Percentiles rank a stretch among this genome's conserved stretches.
phyloP scores from a whole-genome alignment of 2,888 invertebrate genomes.

The Tetanocera ferruginea region DNA sequence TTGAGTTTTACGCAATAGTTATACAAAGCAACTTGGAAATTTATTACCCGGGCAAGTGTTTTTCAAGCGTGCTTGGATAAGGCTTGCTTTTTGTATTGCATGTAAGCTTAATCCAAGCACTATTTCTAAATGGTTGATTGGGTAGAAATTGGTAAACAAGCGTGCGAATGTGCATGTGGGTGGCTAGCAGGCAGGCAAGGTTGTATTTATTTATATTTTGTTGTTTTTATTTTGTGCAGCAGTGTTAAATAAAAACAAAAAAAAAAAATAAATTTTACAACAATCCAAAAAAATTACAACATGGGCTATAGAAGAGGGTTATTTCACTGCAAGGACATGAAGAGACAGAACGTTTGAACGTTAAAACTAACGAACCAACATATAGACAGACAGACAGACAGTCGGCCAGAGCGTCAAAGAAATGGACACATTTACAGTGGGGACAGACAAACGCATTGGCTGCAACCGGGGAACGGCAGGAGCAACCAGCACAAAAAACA shows the following conservation, averaged over 20 bases:
- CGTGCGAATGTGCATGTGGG: background rate
- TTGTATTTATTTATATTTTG: background rate
- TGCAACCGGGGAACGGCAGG: background rate
- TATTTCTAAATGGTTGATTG: too few relatives aligned
- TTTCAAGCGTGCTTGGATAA: too few relatives aligned
- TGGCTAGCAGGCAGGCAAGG: background rate
- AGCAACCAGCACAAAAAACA: background rate
- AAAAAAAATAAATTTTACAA: background rate
- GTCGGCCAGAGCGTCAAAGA: background rate
- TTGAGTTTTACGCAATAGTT: too few relatives aligned
- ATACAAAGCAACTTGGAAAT: too few relatives aligned
- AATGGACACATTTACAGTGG: background rate
- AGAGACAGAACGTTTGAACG: conserved; percentile 2
- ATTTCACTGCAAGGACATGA: background rate
- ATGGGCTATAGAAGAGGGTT: background rate
- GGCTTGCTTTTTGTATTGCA: too few relatives aligned
- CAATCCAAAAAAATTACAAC: background rate
- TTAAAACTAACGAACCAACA: background rate
- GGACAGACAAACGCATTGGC: background rate
- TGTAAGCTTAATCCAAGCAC: too few relatives aligned
- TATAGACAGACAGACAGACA: background rate
- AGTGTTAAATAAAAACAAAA: conserved; percentile 10
- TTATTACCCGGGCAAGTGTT: too few relatives aligned
- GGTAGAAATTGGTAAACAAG: too few relatives aligned
- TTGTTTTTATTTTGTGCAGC: background rate